Conservation (phyloP, 2,888 invertebrate genomes). For the Dastarcus helophoroides region DNA sequence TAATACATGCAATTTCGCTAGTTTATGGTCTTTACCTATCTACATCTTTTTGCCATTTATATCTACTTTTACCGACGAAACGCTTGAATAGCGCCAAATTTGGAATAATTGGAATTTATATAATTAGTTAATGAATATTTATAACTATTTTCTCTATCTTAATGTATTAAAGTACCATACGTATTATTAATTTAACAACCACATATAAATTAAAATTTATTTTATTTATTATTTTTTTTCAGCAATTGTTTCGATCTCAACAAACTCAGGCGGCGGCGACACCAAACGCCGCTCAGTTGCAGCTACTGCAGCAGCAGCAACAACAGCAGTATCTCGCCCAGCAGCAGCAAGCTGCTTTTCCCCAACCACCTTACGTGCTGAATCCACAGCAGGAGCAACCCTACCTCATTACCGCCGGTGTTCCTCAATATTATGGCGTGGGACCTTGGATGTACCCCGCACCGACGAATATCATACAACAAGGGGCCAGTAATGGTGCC, state of each 20-base stretch:
- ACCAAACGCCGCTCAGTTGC: conserved; percentile 57
- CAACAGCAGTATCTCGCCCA: conserved; percentile 68
- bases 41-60: no score
- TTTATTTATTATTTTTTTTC: conserved; percentile 35
- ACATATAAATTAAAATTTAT: conserved; percentile 10
- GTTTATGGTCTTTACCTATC: no score
- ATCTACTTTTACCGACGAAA: no score
- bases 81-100: no score
- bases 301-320: conserved; percentile 60
- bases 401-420: conserved; percentile 70
- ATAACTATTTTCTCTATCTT: no score
- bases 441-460: conserved; percentile 87
- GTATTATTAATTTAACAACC: no score
- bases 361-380: conserved; percentile 70
- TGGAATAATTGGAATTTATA: no score
- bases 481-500: conserved; percentile 49
- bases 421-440: conserved; percentile 88
- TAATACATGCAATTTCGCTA: no score
- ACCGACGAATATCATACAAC: conserved; percentile 58
- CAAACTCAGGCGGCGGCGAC: conserved; percentile 61
- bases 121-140: no score
- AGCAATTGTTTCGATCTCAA: conserved; percentile 86
- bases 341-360: conserved; percentile 61
- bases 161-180: no score
- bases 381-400: conserved; percentile 57